Evolutionary conservation across 2,888 invertebrate species (phyloP), one percentile per base, ranked within the genome.

Genomic region (Physocephala rufipes): DNA sequence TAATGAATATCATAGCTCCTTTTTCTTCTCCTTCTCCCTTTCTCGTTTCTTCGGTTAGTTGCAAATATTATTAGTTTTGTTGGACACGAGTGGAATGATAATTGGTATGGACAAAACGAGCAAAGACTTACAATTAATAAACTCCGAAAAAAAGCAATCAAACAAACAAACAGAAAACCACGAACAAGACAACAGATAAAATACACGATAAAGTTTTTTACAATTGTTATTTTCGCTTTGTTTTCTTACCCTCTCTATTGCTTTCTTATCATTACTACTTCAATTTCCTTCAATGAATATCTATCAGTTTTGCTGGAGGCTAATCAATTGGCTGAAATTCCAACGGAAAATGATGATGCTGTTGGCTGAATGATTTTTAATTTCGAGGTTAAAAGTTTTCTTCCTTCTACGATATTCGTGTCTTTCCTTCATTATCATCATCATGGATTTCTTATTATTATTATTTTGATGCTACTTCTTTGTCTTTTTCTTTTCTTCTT

Each of bases 1-100:
- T 66, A 36, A 66, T 19, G 19, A 30, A n/a, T n/a, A n/a, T 30
- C 43, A 21, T 13, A 19, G 28, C 30, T 30, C 24, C 62, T 43
- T 67, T 67, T 36, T 26, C 26, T 67, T 9, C 28, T 47, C 51
- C 43, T 67, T 13, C 21, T 19, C 62, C 47, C 64, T 24, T 36
- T 47, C 66, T 45, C 28, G 9, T 19, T 61, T 64, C 53, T 47
- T 51, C 12, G 24, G 51, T 21, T 59, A n/a, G 16, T 61, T 67
- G 62, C 19, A 47, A 47, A 61, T 59, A 15, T 67, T 43, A n/a
- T 43, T 67, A 9, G 19, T 55, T 16, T 62, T 21, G 24, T 62
- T 30, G 19, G 53, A 36, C 49, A 19, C 45, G 69, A 71, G 9
- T 71, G 69, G 59, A 69, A 71, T 69, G 63, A 59, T 73, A 73